phyloP scores from a whole-genome alignment of 2,113 vertebrate species.

The Phylloscopus whistleri region DNA sequence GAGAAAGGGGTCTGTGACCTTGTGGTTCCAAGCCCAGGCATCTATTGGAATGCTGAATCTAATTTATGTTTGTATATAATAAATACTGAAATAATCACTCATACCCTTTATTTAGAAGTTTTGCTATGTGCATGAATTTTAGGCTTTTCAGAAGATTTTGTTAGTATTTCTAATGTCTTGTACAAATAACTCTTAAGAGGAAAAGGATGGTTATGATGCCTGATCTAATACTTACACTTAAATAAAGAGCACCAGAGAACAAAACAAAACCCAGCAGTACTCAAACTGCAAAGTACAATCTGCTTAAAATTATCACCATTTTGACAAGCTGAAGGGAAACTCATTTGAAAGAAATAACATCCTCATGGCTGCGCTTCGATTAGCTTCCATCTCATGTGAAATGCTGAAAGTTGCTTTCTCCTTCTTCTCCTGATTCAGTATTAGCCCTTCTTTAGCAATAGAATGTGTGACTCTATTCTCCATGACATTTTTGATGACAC shows the following conservation, averaged over 20 bases:
- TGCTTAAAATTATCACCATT: not conserved
- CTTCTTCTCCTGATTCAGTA: not conserved
- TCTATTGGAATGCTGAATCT: not conserved
- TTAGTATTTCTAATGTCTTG: not conserved
- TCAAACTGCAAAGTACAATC: not conserved
- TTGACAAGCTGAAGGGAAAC: conserved; percentile 1
- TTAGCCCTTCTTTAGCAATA: not conserved
- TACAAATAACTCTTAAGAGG: not conserved
- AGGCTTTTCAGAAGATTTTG: not conserved
- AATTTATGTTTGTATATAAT: not conserved
- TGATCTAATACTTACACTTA: not conserved
- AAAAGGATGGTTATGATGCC: not conserved
- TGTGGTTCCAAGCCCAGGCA: not conserved
- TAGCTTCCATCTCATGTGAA: not conserved
- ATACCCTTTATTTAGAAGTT: not conserved
- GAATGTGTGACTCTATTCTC: not conserved
- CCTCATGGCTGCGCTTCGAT: not conserved
- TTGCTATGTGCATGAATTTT: not conserved
- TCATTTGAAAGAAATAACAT: not conserved
- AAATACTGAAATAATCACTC: not conserved
- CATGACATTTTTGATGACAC: not conserved
- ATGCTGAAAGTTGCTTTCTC: not conserved
- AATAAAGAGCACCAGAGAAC: not conserved
- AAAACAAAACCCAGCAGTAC: not conserved
- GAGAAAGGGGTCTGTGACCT: not conserved